Evolutionary conservation across 2,797 vertebrate species (phyloP), one percentile per base, ranked within the genome.

Genomic region (Emys orbicularis): DNA sequence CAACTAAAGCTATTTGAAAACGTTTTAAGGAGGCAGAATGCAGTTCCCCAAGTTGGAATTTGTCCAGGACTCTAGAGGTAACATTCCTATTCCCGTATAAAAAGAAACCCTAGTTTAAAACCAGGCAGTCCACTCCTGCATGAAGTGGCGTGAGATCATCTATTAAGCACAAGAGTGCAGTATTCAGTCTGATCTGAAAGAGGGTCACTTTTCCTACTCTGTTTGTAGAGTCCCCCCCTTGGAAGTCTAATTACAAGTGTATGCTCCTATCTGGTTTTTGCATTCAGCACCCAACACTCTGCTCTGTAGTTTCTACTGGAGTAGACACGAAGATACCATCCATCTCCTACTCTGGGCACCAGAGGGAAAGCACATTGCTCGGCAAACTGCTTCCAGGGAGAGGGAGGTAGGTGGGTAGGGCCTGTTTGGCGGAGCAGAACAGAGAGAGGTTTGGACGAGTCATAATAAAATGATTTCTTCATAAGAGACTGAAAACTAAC

Each of bases 1-100:
- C 65, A 81, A 49, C 41, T 47, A 5, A 47, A 77, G 44, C 44
- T 29, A 29, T 77, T 27, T 77, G 41, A 29, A 31, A 29, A 83
- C 79, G 88, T 95, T 72, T 95, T 68, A 6, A 90, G 84, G 87
- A 94, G 83, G 86, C 95, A 95, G 83, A 92, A 25, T 49, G 41
- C 7, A 16, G 27, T 77, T 49, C 27, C 25, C 12, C 4, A 29
- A 31, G 44, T 16, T 47, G 44, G 74, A 47, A 77, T 47, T 47
- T 15, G 44, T 77, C 23, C 27, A 47, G 23, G 74, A 47, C 7
- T 37, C 65, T 77, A 47, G 23, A 5, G 44, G 15, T 77, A 49
- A 49, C 25, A 47, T 31, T 72, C 2, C 74, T 77, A 77, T 47
- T 77, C 27, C 12, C 6, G 5, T 29, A 77, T 27, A 47, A 15